Evolutionary conservation across 2,113 vertebrate species (phyloP).

Genomic region (Opisthocomus hoazin): DNA sequence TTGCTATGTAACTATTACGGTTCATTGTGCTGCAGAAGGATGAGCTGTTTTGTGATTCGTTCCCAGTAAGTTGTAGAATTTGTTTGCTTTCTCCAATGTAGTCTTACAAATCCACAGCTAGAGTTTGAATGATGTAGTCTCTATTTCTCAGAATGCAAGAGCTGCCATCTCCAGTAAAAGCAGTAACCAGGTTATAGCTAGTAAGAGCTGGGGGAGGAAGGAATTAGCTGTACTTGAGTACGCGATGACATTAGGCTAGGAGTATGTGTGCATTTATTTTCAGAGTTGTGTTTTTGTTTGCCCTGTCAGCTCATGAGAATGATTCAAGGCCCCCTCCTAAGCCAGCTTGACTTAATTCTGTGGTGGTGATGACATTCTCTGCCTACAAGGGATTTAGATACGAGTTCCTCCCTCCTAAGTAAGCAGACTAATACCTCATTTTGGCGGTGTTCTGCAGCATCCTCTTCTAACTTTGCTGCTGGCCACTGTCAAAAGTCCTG

Average conservation of each 20-base stretch:
- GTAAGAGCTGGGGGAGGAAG: not conserved
- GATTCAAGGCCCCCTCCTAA: not conserved
- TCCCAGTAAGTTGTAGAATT: not conserved
- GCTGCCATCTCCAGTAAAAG: not conserved
- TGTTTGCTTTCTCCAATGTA: not conserved
- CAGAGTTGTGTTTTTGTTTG: not conserved
- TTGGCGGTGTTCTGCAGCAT: not conserved
- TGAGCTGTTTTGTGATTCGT: not conserved
- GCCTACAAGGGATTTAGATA: not conserved
- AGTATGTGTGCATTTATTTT: not conserved
- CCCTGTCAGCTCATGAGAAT: not conserved
- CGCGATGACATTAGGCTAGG: not conserved
- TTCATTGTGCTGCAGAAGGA: not conserved
- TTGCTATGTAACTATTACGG: not conserved
- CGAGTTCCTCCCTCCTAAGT: not conserved
- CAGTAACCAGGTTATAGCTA: not conserved
- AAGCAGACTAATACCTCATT: not conserved
- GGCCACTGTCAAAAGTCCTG: not conserved
- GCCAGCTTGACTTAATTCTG: not conserved
- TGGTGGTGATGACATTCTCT: rapidly evolving
- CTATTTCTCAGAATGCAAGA: not conserved
- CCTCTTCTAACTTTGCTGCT: not conserved
- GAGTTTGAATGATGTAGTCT: not conserved
- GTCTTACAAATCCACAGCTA: not conserved
- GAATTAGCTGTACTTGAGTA: not conserved